phyloP scores from a whole-genome alignment of 1,140 invertebrate genomes.

The Heliothis subflexa region DNA sequence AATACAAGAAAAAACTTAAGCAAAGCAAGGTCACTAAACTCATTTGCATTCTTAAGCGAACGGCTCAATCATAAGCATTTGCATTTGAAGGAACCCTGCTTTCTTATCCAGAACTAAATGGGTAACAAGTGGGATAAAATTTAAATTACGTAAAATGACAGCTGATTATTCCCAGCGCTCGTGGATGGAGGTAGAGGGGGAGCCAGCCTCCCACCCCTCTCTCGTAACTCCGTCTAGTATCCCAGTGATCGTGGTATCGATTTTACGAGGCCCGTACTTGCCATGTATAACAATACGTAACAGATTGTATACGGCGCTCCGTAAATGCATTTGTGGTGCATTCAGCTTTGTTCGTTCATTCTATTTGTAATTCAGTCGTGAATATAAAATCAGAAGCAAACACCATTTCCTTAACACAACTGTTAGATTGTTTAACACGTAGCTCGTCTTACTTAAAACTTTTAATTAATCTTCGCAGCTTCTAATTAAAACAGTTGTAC shows the following conservation, averaged over 20 bases:
- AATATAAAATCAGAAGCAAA: background rate
- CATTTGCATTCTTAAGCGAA: conserved; percentile 7
- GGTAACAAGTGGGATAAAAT: conserved; percentile 30
- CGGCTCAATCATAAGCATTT: conserved; percentile 8
- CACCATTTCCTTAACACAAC: background rate
- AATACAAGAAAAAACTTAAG: background rate
- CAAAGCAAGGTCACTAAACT: background rate
- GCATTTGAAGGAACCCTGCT: background rate
- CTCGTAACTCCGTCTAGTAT: conserved; percentile 43
- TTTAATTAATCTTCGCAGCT: too few species aligned
- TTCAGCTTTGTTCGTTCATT: conserved; percentile 22
- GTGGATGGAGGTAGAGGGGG: background rate
- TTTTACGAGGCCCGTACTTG: conserved; percentile 54
- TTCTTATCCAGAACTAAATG: background rate
- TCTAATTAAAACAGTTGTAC: too few species aligned
- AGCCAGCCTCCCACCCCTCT: conserved; percentile 41
- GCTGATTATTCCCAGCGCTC: conserved; percentile 48
- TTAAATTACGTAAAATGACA: conserved; percentile 55
- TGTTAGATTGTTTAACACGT: background rate
- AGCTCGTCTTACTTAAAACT: too few species aligned
- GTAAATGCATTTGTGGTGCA: conserved; percentile 31
- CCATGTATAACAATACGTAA: conserved; percentile 12
- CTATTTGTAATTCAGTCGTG: background rate
- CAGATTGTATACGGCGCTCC: conserved; percentile 15
- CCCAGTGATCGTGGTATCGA: conserved; percentile 54